Evolutionary conservation across 1,140 invertebrate genomes (phyloP), one percentile per base, ranked within the genome.

Genomic region (Aphelenchoides besseyi): DNA sequence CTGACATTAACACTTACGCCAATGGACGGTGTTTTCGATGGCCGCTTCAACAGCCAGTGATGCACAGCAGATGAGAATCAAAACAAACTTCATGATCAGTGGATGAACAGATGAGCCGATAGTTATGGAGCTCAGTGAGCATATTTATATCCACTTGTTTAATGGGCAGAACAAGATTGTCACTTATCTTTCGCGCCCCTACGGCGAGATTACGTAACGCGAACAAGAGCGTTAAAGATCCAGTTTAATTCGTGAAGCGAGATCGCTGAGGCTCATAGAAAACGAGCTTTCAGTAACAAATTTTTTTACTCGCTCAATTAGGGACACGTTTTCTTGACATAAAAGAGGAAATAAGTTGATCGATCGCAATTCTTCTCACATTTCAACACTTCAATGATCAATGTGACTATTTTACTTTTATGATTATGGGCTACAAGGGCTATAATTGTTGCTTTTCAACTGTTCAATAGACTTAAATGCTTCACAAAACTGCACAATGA

Each of bases 11-110:
- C n/a, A 5, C 37, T 41, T 41, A 41, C 37, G 55, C 55, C 55
- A 59, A 33, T 59, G 55, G 55, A 59, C 55, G 18, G 41, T 48
- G 41, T 23, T 48, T 23, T 48, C 41, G 41, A 48, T 48, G 41
- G 55, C 5, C 55, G 55, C 5, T 28, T 29, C 55, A 33, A 23
- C 55, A 23, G 5, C 16, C 12, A 48, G 41, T 12, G 41, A 48
- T 23, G 41, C 12, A 23, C 41, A 48, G 41, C 12, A 12, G 41
- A 48, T 48, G 41, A 48, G 23, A 23, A 48, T 12, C 41, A 48
- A 23, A 23, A 48, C 12, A 23, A 48, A 48, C 12, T 48, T 12
- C 41, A 48, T 48, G 12, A 12, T 48, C 12, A n/a, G 41, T 12
- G 41, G 41, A 48, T 12, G 41, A 48, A 23, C 12, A 48, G 41